These are phyloP conservation scores for Cerceris ruficornis DNA, from an alignment of 2,888 invertebrate genomes.

Conservation along the genomic window DNA sequence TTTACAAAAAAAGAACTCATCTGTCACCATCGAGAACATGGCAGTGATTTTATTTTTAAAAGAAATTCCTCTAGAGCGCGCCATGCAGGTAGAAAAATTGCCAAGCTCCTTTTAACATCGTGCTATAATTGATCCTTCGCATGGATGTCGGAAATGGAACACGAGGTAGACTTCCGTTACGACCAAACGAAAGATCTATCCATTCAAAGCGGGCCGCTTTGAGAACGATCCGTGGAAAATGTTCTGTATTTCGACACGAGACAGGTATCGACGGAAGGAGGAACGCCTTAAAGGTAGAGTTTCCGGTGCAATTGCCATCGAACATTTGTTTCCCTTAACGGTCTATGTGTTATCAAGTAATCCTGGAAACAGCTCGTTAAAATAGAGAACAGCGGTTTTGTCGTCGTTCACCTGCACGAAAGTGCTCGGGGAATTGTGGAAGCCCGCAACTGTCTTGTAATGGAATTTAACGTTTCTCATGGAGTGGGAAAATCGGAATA, in stretches of 20 bases:
- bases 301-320: slow-evolving; percentile 29
- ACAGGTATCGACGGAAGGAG: slow-evolving; percentile 26
- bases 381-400: slow-evolving; percentile 39
- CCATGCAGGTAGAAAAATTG: too few species aligned
- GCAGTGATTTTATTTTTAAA: too few species aligned
- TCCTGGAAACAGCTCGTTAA: slow-evolving; percentile 53
- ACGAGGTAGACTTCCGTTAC: neutral
- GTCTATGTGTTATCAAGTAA: slow-evolving; percentile 44
- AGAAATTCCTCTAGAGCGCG: too few species aligned
- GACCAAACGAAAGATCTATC: neutral
- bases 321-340: slow-evolving; percentile 33
- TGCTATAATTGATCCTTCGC: too few species aligned
- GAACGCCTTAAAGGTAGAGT: slow-evolving; percentile 40
- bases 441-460: neutral
- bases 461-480: too few species aligned
- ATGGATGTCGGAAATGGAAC: too few species aligned
- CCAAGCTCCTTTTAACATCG: too few species aligned
- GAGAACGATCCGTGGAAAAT: slow-evolving; percentile 6
- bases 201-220: slow-evolving; percentile 17
- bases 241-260: slow-evolving; percentile 4
- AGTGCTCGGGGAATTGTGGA: slow-evolving; percentile 8
- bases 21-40: too few species aligned
- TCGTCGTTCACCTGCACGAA: slow-evolving; percentile 30
- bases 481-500: too few species aligned
- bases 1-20: too few species aligned